Evolutionary conservation across 2,113 vertebrate genomes (phyloP).

Genomic region (Bubo scandiacus): DNA sequence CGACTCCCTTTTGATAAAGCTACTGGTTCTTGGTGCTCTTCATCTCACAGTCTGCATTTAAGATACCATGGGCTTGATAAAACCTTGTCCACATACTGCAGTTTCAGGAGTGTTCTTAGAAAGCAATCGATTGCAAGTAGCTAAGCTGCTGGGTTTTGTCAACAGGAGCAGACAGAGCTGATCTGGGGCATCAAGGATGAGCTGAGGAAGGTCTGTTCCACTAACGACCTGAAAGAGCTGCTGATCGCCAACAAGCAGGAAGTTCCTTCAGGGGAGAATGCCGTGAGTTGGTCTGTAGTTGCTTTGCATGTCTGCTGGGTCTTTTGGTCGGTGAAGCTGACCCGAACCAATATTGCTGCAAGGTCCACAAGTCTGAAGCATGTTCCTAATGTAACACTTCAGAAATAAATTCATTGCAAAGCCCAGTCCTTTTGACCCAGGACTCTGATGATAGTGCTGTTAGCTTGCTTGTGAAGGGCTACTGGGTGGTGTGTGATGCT

Average conservation of each 20-base stretch:
- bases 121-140: not conserved
- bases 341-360: not conserved
- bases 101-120: not conserved
- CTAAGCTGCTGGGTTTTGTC: slow-evolving; percentile 5
- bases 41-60: not conserved
- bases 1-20: not conserved
- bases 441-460: not conserved
- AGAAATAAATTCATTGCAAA: not conserved
- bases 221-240: slow-evolving; percentile 93
- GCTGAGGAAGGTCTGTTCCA: slow-evolving; percentile 88
- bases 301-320: not conserved
- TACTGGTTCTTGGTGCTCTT: not conserved
- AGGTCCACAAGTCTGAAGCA: not conserved
- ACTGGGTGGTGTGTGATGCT: not conserved
- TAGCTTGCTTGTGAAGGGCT: not conserved
- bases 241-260: slow-evolving; percentile 93
- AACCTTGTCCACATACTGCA: not conserved
- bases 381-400: not conserved
- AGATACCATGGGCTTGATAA: not conserved
- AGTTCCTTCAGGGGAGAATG: slow-evolving; percentile 92
- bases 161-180: slow-evolving; percentile 89
- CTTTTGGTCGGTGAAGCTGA: not conserved
- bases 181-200: slow-evolving; percentile 96
- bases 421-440: not conserved
- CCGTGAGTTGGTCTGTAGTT: slow-evolving; percentile 75